These are phyloP conservation scores for Drosophila arizonae DNA, from an alignment of 1,140 invertebrate species.

Conservation along the genomic window DNA sequence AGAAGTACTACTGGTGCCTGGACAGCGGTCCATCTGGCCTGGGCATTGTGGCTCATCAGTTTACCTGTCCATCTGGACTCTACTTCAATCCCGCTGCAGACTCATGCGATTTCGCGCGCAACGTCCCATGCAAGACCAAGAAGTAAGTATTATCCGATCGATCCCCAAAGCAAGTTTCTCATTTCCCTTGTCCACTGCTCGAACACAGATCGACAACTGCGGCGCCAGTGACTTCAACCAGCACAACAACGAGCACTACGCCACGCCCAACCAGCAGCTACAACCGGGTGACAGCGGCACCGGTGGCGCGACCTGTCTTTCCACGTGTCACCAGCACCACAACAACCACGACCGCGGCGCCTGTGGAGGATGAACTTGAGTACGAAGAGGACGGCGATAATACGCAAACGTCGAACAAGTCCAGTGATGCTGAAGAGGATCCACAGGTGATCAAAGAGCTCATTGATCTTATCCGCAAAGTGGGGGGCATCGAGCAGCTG, in stretches of 20 bases:
- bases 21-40: slow-evolving; percentile 94
- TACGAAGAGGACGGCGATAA: slow-evolving; percentile 87
- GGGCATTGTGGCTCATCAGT: slow-evolving; percentile 95
- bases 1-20: slow-evolving; percentile 97
- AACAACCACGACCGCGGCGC: slow-evolving; percentile 67
- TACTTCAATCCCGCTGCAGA: slow-evolving; percentile 96
- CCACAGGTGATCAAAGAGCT: slow-evolving; percentile 92
- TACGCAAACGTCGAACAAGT: slow-evolving; percentile 65
- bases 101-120: slow-evolving; percentile 95
- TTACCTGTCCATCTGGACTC: slow-evolving; percentile 95
- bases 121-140: slow-evolving; percentile 89
- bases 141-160: slow-evolving; percentile 82
- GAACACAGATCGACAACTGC: slow-evolving; percentile 82
- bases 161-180: background rate
- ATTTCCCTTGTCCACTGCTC: background rate
- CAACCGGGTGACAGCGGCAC: slow-evolving; percentile 67
- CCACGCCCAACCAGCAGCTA: slow-evolving; percentile 48
- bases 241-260: slow-evolving; percentile 77
- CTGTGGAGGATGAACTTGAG: slow-evolving; percentile 85
- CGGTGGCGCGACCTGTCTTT: slow-evolving; percentile 54
- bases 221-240: slow-evolving; percentile 83
- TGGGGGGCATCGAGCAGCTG: slow-evolving; percentile 91
- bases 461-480: slow-evolving; percentile 92
- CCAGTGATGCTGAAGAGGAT: slow-evolving; percentile 87
- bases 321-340: slow-evolving; percentile 83